Base-by-base conservation (phyloP, 2,113 vertebrate genomes). In the Cyrtonyx montezumae region DNA sequence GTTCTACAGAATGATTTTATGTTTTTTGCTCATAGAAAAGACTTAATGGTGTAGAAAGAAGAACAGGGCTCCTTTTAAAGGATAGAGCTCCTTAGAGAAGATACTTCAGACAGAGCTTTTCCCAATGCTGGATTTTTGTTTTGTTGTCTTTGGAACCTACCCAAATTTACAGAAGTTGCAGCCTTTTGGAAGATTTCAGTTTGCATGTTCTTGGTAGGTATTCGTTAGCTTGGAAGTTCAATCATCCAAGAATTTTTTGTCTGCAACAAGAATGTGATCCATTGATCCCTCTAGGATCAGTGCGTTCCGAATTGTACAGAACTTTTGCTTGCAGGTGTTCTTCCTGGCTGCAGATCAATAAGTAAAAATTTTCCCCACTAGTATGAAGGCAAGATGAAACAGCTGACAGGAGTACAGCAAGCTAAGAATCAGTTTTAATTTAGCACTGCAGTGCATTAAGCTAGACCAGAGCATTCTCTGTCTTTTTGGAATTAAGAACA, bases 321-420 rank as follows among this genome's bases (percentile, higher is more conserved):
- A 65, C 46, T 93, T 37, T 87, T 18, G 32, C 81, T 84, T 87
- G 91, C 91, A 92, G 87, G 84, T 94, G 87, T 83, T 95, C 78
- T 80, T 91, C 63, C 49, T 94, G 94, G 94, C 88, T 89, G 45
- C 45, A 70, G 74, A 74, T 85, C 84, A 79, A 75, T 28, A 55
- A 77, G 49, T 63, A 77, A 84, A 92, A 82, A 82, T 23, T 59
- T 67, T 85, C 42, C 61, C 18, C 67, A 34, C 42, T 92, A 12
- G 36, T 43, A 51, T 37, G 61, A 73, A 79, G 49, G 80, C 55
- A 79, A 83, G 94, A 93, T 85, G 51, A 37, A 70, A 42, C 61
- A 74, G 32, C 75, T 91, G 71, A 89, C 56, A 84, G 34, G 13
- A 61, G 13, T 40, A 34, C 13, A 56, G 34, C 63, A 75, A 65